phyloP scores from a whole-genome alignment of 2,797 vertebrate species.

The Ataeniobius toweri region DNA sequence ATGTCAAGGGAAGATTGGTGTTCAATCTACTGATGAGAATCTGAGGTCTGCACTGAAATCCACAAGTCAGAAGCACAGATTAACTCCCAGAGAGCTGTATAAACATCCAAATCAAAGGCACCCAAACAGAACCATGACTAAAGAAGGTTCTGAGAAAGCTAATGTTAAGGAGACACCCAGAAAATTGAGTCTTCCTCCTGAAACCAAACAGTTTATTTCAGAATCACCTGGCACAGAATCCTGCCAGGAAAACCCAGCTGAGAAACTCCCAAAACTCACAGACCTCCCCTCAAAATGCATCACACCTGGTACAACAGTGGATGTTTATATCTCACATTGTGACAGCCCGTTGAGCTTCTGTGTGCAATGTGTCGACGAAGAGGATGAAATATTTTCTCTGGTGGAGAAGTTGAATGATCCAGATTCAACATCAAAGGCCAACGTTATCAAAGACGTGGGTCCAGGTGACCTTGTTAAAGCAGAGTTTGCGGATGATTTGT shows the following conservation, averaged over 20 bases:
- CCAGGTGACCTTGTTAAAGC: slow-evolving; percentile 86
- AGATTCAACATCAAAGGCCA: slow-evolving; percentile 29
- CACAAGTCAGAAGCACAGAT: slow-evolving; percentile 33
- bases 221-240: slow-evolving; percentile 13
- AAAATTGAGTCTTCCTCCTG: background rate
- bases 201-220: slow-evolving; percentile 6
- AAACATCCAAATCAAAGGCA: slow-evolving; percentile 60
- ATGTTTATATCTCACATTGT: slow-evolving; percentile 86
- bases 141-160: slow-evolving; percentile 4
- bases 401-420: slow-evolving; percentile 83
- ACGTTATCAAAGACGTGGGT: slow-evolving; percentile 64
- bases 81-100: slow-evolving; percentile 46
- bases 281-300: slow-evolving; percentile 80
- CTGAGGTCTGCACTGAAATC: slow-evolving; percentile 19
- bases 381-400: slow-evolving; percentile 79
- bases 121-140: background rate
- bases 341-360: slow-evolving; percentile 87
- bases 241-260: slow-evolving; percentile 6
- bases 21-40: slow-evolving; percentile 1
- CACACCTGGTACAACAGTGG: slow-evolving; percentile 74
- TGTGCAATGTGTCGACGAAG: slow-evolving; percentile 85
- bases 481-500: slow-evolving; percentile 86
- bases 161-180: background rate
- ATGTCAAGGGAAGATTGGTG: slow-evolving; percentile 7
- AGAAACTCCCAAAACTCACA: slow-evolving; percentile 65